Evolutionary conservation across 2,797 vertebrate species (phyloP).

Genomic region (Thamnophis elegans): DNA sequence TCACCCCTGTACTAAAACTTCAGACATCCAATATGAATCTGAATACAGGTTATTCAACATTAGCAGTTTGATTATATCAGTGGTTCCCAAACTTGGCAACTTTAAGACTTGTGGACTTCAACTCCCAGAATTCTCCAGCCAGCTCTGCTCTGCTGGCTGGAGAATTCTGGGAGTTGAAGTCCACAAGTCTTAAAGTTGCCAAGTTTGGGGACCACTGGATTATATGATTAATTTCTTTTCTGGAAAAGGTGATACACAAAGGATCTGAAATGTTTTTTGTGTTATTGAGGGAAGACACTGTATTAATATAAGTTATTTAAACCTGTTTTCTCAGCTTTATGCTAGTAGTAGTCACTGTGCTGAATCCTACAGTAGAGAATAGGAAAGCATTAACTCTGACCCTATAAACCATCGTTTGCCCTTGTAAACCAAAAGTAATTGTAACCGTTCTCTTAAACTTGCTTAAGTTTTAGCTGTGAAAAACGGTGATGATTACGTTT

Average conservation of each 20-base stretch:
- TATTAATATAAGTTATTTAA: background rate
- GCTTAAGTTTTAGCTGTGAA: background rate
- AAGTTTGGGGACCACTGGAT: no score
- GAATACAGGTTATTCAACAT: background rate
- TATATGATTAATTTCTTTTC: background rate
- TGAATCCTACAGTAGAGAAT: background rate
- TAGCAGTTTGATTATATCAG: background rate
- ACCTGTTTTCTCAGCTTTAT: background rate
- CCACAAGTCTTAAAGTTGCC: no score
- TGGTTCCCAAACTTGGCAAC: no score
- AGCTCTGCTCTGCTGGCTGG: no score
- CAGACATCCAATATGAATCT: background rate
- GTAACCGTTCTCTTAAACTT: background rate
- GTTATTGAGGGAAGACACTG: background rate
- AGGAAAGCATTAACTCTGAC: background rate
- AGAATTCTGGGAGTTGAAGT: no score
- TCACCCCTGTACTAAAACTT: background rate
- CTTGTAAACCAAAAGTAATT: background rate
- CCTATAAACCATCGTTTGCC: background rate
- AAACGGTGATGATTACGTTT: background rate
- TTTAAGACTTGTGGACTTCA: no score
- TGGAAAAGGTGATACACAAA: background rate
- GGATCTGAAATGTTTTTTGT: background rate
- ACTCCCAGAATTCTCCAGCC: no score
- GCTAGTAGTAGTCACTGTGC: background rate